A percentile compares a stretch with the other conserved stretches of the same genome.
These are phyloP conservation scores for Fukomys damarensis DNA, from an alignment of 2,113 vertebrate species.

Conservation along the genomic window DNA sequence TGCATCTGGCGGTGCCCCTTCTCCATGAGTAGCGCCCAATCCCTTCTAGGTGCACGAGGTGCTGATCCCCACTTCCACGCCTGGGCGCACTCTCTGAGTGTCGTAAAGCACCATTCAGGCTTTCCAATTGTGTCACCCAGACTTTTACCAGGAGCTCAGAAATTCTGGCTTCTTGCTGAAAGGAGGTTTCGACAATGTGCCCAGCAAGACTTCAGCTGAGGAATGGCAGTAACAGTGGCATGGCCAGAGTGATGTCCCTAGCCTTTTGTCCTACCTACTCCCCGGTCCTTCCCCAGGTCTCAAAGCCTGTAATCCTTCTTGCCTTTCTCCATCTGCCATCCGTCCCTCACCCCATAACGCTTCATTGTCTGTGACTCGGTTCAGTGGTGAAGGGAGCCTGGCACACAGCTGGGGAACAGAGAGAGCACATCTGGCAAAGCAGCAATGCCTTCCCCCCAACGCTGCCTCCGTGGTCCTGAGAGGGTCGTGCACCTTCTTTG, in stretches of 20 bases:
- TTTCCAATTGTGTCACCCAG: background rate
- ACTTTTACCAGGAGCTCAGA: background rate
- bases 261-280: background rate
- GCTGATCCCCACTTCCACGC: too few species aligned
- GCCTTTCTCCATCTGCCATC: background rate
- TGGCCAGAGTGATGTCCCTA: too few species aligned
- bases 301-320: background rate
- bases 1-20: accelerated
- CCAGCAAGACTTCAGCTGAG: background rate
- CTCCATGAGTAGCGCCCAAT: accelerated
- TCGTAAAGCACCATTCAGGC: background rate
- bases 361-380: background rate
- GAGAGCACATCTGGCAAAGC: accelerated
- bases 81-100: too few species aligned
- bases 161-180: background rate
- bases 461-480: background rate
- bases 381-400: background rate
- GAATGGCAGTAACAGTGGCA: accelerated
- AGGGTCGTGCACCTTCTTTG: background rate
- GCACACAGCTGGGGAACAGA: background rate
- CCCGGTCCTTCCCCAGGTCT: background rate
- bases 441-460: background rate
- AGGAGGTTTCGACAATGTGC: background rate
- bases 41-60: background rate
- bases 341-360: background rate